Conservation (phyloP, 2,797 vertebrate genomes). For the Sebastes iracundus region DNA sequence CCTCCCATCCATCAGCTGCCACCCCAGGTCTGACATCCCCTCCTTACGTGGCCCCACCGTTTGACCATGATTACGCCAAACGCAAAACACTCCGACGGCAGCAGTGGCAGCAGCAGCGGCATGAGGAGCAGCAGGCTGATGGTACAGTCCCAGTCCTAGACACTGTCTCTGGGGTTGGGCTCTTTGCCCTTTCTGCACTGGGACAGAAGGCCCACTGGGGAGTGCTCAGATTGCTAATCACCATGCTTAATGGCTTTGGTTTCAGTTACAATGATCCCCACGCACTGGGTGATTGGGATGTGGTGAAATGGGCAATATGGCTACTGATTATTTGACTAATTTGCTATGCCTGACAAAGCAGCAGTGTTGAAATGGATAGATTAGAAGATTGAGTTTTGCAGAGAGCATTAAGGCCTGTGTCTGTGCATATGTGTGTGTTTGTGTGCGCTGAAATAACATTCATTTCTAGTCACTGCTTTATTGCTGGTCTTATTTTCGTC, state of each 20-base stretch:
- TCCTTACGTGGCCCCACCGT: conserved; percentile 97
- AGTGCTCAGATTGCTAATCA: conserved; percentile 74
- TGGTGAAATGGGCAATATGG: conserved; percentile 93
- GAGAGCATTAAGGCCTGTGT: background rate
- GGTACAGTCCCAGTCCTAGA: conserved; percentile 99
- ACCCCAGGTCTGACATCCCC: conserved; percentile 99
- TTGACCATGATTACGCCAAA: conserved; percentile 99
- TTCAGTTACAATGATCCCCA: conserved; percentile 72
- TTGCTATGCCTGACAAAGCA: conserved; percentile 27
- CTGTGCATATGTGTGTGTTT: background rate
- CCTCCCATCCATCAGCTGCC: conserved; percentile 88
- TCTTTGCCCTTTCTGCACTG: conserved; percentile 75
- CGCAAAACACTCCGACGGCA: conserved; percentile 97
- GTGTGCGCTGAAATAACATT: conserved; percentile 12
- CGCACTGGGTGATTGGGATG: conserved; percentile 88
- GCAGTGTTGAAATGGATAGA: conserved; percentile 9
- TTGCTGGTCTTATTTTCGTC: conserved; percentile 19
- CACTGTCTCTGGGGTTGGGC: conserved; percentile 88
- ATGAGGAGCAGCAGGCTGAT: conserved; percentile 93
- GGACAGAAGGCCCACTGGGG: conserved; percentile 73
- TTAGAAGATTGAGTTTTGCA: background rate
- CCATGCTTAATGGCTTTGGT: conserved; percentile 75
- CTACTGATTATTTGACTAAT: conserved; percentile 75
- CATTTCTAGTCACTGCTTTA: conserved; percentile 39
- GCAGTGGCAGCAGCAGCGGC: conserved; percentile 83